Conservation (phyloP, 2,888 invertebrate genomes). For the Catocala sponsa region DNA sequence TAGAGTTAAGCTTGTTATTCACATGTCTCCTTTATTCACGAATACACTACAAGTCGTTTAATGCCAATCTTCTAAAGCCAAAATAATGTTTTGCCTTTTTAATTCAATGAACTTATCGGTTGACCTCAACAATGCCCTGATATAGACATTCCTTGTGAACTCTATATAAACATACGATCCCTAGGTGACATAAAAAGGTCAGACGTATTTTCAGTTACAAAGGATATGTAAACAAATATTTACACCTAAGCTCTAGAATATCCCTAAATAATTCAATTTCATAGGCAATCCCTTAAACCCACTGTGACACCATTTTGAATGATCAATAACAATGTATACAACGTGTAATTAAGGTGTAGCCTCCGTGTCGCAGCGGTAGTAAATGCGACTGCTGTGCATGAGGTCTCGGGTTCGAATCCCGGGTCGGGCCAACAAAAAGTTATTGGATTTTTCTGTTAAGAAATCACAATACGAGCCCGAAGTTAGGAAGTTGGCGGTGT, state of each 20-base stretch:
- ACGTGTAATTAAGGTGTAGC: neutral
- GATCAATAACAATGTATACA: slow-evolving; percentile 31
- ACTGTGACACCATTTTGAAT: slow-evolving; percentile 59
- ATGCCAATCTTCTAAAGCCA: neutral
- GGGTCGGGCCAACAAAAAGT: too few relatives aligned
- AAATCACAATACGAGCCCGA: too few relatives aligned
- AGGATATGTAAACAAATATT: slow-evolving; percentile 47
- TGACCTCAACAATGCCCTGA: slow-evolving; percentile 23
- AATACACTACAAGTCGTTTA: neutral
- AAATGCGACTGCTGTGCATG: too few relatives aligned
- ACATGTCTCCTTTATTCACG: neutral
- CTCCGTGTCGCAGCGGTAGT: too few relatives aligned
- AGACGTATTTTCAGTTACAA: slow-evolving; percentile 23
- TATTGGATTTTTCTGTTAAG: too few relatives aligned
- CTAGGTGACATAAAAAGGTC: slow-evolving; percentile 27
- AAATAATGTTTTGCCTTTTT: slow-evolving; percentile 9
- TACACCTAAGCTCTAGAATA: slow-evolving; percentile 39
- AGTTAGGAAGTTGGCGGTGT: too few relatives aligned
- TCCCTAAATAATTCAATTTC: slow-evolving; percentile 61
- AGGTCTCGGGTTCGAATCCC: too few relatives aligned
- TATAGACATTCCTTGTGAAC: slow-evolving; percentile 27
- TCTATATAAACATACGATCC: slow-evolving; percentile 35
- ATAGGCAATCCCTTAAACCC: slow-evolving; percentile 57
- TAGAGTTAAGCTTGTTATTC: too few relatives aligned
- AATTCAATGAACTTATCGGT: slow-evolving; percentile 32